Base-by-base conservation (phyloP, 64 coral and sea anemone species). In the Montipora sp. region DNA sequence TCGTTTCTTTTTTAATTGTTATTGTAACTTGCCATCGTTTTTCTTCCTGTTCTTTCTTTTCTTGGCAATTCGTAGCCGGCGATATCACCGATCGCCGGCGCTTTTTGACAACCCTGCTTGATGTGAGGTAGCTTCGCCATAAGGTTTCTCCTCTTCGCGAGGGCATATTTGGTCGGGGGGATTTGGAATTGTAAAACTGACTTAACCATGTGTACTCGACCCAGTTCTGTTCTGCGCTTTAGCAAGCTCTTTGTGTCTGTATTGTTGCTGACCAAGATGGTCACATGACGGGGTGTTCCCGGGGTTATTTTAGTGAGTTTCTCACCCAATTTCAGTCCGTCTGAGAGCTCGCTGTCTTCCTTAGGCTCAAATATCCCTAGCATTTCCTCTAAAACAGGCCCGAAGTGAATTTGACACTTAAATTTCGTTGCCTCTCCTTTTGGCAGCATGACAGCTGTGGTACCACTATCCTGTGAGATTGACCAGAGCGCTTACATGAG, bases 351-450 rank as follows among this genome's bases (percentile, higher is more conserved):
- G 46, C 83, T 87, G 20, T 73, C 55, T n/a, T 57, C 59, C 3
- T 90, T 87, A 45, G 95, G 86, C 70, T 96, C 85, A 90, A 96
- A 92, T 45, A 92, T 47, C 20, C 60, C 78, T 79, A 79, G 94
- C 76, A 78, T 51, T 16, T 18, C 76, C 76, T 78, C 76, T 83
- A 58, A 4, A 63, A 83, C 81, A 16, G 81, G 57, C 12, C 81
- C 81, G 0, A 24, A n/a, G 43, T 83, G 81, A 36, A 63, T 48
- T 75, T 8, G 24, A 55, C 66, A 72, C 83, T 87, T 87, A 8
- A 87, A 48, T 70, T 10, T 87, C 11, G 48, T 75, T 75, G 46
- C 49, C 63, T 75, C 70, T 55, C 83, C 65, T n/a, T 73, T 87
- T 48, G 65, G 83, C 16, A 87, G 63, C 63, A 87, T 87, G 46